phyloP scores from a whole-genome alignment of 2,888 invertebrate genomes.

The Netelia inedita region DNA sequence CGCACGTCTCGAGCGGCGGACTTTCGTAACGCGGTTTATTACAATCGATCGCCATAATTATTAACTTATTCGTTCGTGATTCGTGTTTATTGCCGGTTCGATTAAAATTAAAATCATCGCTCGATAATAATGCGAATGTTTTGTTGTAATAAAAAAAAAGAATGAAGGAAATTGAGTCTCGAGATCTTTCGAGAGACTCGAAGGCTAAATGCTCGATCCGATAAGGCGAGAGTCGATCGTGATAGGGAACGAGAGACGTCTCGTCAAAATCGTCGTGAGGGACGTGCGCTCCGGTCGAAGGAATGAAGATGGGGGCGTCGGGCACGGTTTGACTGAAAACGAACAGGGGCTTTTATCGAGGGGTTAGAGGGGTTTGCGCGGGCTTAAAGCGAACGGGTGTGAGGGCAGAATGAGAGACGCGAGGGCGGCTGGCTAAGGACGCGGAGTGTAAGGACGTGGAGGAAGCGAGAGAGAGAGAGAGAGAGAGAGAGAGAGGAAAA shows the following conservation, averaged over 20 bases:
- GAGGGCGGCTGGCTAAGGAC: slow-evolving; percentile 74
- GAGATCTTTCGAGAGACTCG: neutral
- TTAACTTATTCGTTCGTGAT: slow-evolving; percentile 6
- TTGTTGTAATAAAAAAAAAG: neutral
- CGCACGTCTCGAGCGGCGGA: neutral
- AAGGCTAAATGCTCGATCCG: neutral
- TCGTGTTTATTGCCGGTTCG: neutral
- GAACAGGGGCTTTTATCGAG: slow-evolving; percentile 78
- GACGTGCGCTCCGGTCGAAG: slow-evolving; percentile 34
- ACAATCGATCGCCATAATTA: slow-evolving; percentile 49
- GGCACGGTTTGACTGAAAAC: slow-evolving; percentile 55
- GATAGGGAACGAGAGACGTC: neutral
- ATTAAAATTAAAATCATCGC: neutral
- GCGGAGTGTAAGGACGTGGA: slow-evolving; percentile 66
- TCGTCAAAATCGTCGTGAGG: neutral
- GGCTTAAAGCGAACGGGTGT: slow-evolving; percentile 79
- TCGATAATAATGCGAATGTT: neutral
- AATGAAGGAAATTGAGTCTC: neutral
- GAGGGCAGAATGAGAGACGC: slow-evolving; percentile 74
- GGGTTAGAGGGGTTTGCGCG: neutral
- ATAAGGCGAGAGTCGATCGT: neutral
- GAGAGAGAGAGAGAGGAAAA: too few relatives aligned
- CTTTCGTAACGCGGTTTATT: slow-evolving; percentile 32
- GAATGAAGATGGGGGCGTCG: slow-evolving; percentile 44
- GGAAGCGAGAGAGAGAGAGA: neutral